These are phyloP conservation scores for Buphagus erythrorhynchus DNA, from an alignment of 2,797 vertebrate species.

Conservation along the genomic window DNA sequence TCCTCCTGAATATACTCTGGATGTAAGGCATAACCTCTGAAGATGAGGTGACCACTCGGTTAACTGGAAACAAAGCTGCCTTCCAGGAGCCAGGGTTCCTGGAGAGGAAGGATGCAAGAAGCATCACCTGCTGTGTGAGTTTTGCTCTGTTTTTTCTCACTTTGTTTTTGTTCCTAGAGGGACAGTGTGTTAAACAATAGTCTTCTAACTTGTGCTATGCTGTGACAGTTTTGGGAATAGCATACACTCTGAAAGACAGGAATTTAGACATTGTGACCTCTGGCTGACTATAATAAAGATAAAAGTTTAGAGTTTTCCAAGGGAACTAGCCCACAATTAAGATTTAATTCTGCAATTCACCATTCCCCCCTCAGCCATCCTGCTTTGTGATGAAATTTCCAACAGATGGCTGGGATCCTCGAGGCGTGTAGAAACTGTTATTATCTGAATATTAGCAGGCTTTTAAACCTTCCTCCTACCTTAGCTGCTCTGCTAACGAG, in stretches of 20 bases:
- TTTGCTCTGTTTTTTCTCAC: background rate
- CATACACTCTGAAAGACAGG: background rate
- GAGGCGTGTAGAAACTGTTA: background rate
- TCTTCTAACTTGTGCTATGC: background rate
- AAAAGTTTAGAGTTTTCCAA: background rate
- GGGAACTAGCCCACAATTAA: background rate
- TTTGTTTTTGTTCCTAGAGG: slow-evolving; percentile 29
- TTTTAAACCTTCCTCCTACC: background rate
- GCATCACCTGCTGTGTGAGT: slow-evolving; percentile 23
- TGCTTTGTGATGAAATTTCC: background rate
- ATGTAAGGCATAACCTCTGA: background rate
- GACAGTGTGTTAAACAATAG: background rate
- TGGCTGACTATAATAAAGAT: background rate
- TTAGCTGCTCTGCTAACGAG: background rate
- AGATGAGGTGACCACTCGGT: background rate
- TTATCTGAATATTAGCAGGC: background rate
- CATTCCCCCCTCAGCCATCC: background rate
- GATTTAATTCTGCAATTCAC: background rate
- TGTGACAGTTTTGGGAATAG: background rate
- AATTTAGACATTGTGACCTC: background rate
- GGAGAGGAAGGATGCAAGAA: background rate
- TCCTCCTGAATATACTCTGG: background rate
- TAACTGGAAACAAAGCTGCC: background rate
- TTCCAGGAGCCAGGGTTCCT: slow-evolving; percentile 14
- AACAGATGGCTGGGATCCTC: background rate